Evolutionary conservation across 2,888 invertebrate species (phyloP), one percentile per base, ranked within the genome.

Genomic region (Zaprionus bogoriensis): DNA sequence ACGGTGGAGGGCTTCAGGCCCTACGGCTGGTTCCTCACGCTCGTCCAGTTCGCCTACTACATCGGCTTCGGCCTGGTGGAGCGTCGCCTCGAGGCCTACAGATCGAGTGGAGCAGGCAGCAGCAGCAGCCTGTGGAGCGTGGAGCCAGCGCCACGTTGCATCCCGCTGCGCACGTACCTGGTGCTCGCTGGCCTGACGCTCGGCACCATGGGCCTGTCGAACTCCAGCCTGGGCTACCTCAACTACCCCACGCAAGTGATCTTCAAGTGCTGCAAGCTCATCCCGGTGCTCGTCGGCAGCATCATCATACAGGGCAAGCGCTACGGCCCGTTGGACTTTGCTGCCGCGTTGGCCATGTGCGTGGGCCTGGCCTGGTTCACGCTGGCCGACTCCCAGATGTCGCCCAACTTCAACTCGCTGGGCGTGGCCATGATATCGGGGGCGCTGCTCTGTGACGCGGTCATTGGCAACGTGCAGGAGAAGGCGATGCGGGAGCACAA

Each of bases 201-300:
- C 12, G 97, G 97, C 2, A 99, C 99, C 2, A 99, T 99, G 97
- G 97, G 98, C 0, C 93, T 98, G 67, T 98, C 98, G 1, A 99
- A 99, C 91, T 94, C 98, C 3, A 97, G 98, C 1, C 92, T 99
- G 9, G 98, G 97, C 46, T 98, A 97, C 90, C 92, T 99, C 9
- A 99, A 99, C 91, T 99, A 98, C 91, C 98, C 99, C 0, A 99
- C 98, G 0, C 98, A 98, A 92, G 95, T 99, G 38, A 98, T 99
- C 83, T 99, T 99, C 89, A 99, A 99, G 90, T 98, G 98, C 89
- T 99, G 99, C 91, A 99, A 99, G 90, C 92, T 99, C 0, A 97
- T 99, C 80, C 99, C 99, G 0, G 99, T 99, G 0, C 93, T 99
- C 89, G 94, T 98, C 66, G 99, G 99, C 19, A 97, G 98, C 75